phyloP scores from a whole-genome alignment of 2,888 invertebrate species.

The Drosophila anomalipes region DNA sequence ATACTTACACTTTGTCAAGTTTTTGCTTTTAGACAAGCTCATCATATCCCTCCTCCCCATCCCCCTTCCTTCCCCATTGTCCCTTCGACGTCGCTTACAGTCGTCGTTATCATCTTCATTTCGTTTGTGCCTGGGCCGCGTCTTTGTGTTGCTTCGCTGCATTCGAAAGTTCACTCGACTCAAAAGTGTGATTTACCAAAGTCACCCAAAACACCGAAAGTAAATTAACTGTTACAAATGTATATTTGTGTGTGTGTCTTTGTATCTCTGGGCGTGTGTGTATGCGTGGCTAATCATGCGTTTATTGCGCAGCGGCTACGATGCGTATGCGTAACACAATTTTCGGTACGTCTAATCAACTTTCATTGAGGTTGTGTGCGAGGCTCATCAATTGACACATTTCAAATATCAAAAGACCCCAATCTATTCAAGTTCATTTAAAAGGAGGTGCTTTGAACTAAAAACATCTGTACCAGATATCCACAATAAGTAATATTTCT shows the following conservation, averaged over 20 bases:
- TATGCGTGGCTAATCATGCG: constrained; percentile 44
- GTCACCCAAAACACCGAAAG: constrained; percentile 67
- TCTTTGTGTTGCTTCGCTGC: constrained; percentile 46
- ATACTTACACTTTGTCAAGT: constrained; percentile 77
- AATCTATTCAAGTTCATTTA: not conserved
- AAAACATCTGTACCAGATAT: not conserved
- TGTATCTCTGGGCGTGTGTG: constrained; percentile 1
- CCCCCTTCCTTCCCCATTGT: constrained; percentile 1
- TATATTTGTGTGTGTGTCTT: constrained; percentile 19
- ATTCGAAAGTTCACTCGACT: constrained; percentile 56
- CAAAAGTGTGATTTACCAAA: constrained; percentile 66
- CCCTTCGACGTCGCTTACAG: constrained; percentile 15
- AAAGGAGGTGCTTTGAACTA: not conserved
- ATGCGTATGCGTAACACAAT: constrained; percentile 43
- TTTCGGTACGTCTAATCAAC: constrained; percentile 34
- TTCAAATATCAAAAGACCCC: constrained; percentile 16
- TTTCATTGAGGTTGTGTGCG: constrained; percentile 27
- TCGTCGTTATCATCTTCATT: constrained; percentile 26
- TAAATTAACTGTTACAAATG: constrained; percentile 75
- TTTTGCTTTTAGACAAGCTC: constrained; percentile 63
- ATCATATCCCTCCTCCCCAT: constrained; percentile 26
- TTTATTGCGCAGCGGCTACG: constrained; percentile 38
- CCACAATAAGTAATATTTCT: not conserved
- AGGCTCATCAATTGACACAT: constrained; percentile 11
- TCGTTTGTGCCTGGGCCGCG: constrained; percentile 24